These are phyloP conservation scores for Elephas maximus DNA, from an alignment of 2,113 vertebrate species.

Conservation along the genomic window DNA sequence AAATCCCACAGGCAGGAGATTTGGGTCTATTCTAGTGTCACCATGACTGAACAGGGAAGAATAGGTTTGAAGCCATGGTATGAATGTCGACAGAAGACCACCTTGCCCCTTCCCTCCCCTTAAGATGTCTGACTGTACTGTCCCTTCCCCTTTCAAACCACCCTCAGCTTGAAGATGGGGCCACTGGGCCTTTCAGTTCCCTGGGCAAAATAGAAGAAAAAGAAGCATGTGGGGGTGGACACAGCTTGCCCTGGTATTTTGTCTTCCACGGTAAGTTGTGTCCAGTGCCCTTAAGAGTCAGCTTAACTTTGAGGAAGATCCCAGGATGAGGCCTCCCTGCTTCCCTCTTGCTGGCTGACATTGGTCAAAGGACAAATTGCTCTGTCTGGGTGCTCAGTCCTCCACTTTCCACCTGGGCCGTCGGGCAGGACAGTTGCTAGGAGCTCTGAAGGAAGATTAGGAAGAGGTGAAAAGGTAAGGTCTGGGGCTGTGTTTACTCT, in stretches of 20 bases:
- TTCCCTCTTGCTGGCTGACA: constrained; percentile 31
- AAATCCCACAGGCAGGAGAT: too few relatives aligned
- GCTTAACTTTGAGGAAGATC: not conserved
- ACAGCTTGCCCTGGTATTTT: not conserved
- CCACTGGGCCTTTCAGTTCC: not conserved
- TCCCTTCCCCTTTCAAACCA: not conserved
- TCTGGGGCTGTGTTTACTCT: constrained; percentile 84
- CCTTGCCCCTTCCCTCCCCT: fast-evolving
- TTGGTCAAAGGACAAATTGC: constrained; percentile 42
- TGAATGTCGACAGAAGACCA: not conserved
- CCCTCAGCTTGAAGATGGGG: not conserved
- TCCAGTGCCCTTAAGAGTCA: too few relatives aligned
- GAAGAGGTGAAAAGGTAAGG: constrained; percentile 86
- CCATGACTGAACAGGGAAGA: too few relatives aligned
- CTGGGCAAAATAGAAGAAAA: not conserved
- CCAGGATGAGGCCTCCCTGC: not conserved
- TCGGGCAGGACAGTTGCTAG: constrained; percentile 84
- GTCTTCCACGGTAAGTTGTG: not conserved
- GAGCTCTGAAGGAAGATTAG: constrained; percentile 83
- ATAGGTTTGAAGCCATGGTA: too few relatives aligned
- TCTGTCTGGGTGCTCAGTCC: constrained; percentile 63
- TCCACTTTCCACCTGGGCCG: constrained; percentile 54
- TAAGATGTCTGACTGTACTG: fast-evolving
- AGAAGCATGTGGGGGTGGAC: not conserved
- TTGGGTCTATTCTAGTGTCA: too few relatives aligned